These are phyloP conservation scores for Kryptopterus vitreolus DNA, from an alignment of 2,797 vertebrate genomes.

Conservation along the genomic window DNA sequence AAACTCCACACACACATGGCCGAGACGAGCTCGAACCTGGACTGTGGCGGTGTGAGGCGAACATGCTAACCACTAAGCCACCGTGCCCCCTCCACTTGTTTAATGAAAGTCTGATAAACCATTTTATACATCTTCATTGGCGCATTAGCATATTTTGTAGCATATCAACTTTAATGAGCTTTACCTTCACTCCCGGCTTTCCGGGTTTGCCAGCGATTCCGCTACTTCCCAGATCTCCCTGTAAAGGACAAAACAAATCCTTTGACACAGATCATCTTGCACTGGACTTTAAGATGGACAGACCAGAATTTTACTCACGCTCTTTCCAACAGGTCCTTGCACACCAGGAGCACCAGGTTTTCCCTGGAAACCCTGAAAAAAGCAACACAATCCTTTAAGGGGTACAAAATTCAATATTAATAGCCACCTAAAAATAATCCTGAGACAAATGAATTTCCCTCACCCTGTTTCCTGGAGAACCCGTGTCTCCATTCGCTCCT, in stretches of 20 bases:
- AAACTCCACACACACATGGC: too few relatives aligned
- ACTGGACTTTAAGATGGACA: background rate
- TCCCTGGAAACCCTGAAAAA: constrained; percentile 69
- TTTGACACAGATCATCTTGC: background rate
- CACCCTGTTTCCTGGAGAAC: constrained; percentile 66
- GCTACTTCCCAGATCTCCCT: constrained; percentile 70
- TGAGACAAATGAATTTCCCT: constrained; percentile 8
- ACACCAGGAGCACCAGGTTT: constrained; percentile 66
- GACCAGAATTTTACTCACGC: constrained; percentile 61
- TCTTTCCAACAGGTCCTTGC: constrained; percentile 74
- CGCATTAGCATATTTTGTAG: background rate
- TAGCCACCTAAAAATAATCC: background rate
- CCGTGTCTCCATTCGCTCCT: constrained; percentile 63
- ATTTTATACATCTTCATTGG: background rate
- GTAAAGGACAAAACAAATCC: constrained; percentile 12
- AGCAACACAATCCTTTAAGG: background rate
- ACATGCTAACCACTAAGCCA: too few relatives aligned
- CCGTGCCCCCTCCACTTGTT: too few relatives aligned
- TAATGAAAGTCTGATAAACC: background rate
- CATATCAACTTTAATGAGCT: background rate
- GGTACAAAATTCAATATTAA: background rate
- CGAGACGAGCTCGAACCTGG: too few relatives aligned
- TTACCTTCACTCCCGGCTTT: constrained; percentile 66
- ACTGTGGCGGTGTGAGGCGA: too few relatives aligned
- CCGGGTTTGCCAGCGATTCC: constrained; percentile 65